A percentile compares a stretch with the other conserved stretches of the same genome.
Conservation (phyloP, 53 echinoderm and acorn worm genomes). For the Astropecten irregularis region DNA sequence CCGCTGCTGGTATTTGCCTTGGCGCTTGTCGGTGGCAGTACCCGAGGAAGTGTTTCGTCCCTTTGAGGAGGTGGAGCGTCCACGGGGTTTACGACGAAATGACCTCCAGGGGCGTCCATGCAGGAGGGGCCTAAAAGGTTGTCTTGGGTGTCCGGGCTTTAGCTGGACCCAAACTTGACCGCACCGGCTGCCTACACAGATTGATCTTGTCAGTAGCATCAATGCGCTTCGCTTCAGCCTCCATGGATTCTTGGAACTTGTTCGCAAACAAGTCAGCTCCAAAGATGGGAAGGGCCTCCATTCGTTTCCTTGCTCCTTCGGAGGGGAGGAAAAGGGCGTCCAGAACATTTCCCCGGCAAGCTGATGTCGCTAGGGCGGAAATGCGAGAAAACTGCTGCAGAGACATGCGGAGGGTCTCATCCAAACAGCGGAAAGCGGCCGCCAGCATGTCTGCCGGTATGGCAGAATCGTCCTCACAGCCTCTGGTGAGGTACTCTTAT, state of each 20-base stretch:
- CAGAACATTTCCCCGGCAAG: neutral
- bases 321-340: neutral
- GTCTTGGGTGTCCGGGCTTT: neutral
- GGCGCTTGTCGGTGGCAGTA: too few relatives aligned
- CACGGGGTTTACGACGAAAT: neutral
- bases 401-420: neutral
- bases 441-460: neutral
- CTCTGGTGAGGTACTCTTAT: neutral
- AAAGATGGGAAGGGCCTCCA: neutral
- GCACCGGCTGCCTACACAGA: neutral
- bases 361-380: neutral
- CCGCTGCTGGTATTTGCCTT: neutral
- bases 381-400: neutral
- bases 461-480: neutral
- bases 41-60: too few relatives aligned
- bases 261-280: conserved; percentile 1
- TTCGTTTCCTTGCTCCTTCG: neutral
- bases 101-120: neutral
- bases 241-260: conserved; percentile 19
- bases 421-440: neutral
- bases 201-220: conserved; percentile 18
- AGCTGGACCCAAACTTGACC: neutral
- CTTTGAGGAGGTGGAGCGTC: neutral
- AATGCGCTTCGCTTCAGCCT: conserved; percentile 21
- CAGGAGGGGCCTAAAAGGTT: too few relatives aligned